phyloP scores from a whole-genome alignment of 64 coral and sea anemone genomes.

The Trachythela sp. region DNA sequence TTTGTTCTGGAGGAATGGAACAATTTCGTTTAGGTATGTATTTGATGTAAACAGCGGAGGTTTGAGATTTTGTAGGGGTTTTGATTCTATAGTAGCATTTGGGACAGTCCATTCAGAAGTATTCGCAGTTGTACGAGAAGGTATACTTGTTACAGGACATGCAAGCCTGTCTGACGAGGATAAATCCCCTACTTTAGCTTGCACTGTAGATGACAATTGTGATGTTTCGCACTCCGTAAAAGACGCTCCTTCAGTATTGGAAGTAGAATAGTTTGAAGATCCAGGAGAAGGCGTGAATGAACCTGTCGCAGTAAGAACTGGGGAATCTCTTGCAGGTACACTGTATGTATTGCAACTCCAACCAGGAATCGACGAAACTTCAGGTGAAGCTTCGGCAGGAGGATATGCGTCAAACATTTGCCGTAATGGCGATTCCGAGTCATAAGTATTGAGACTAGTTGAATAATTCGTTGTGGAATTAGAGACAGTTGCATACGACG shows the following conservation, averaged over 20 bases:
- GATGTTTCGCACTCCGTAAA: not conserved
- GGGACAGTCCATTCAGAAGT: not conserved
- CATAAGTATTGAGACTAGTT: not conserved
- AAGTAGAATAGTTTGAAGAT: not conserved
- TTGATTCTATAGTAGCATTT: not conserved
- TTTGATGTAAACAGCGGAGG: not conserved
- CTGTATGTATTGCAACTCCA: not conserved
- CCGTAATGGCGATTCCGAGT: not conserved
- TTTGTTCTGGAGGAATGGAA: not conserved
- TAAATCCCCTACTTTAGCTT: not conserved
- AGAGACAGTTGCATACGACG: not conserved
- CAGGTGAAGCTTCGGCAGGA: not conserved
- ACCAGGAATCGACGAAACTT: not conserved
- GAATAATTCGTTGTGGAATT: not conserved
- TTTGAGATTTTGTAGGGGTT: not conserved
- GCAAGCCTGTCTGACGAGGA: not conserved
- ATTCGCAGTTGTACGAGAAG: not conserved
- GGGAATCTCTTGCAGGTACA: not conserved
- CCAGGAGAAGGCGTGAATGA: not conserved
- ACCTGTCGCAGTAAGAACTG: not conserved
- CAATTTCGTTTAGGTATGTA: not conserved
- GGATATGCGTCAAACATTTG: not conserved
- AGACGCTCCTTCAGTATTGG: not conserved
- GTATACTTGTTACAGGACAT: not conserved
- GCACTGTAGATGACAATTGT: not conserved